Evolutionary conservation across 2,113 vertebrate genomes (phyloP).

Genomic region (Callipepla squamata): DNA sequence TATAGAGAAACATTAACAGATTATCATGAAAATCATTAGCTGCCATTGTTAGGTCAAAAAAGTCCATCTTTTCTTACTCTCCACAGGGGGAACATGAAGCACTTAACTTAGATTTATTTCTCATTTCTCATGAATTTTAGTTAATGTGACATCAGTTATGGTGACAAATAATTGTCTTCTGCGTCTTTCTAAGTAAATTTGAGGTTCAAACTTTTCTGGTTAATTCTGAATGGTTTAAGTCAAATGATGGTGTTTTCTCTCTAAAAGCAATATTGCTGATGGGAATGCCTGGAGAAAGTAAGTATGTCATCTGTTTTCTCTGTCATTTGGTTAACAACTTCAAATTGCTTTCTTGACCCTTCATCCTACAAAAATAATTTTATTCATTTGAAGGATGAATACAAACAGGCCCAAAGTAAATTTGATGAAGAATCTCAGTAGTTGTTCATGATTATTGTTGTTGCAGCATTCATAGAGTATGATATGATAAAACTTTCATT

Average conservation of each 20-base stretch:
- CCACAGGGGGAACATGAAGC: neutral
- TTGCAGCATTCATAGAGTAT: neutral
- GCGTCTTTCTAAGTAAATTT: neutral
- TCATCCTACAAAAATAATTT: neutral
- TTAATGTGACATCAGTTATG: neutral
- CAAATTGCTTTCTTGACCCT: neutral
- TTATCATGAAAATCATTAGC: neutral
- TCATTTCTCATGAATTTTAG: neutral
- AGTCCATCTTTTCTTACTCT: neutral
- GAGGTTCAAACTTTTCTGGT: neutral
- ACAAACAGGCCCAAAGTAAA: neutral
- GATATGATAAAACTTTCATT: neutral
- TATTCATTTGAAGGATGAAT: neutral
- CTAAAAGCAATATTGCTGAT: neutral
- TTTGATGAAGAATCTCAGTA: neutral
- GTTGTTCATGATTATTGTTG: neutral
- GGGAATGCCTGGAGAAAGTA: neutral
- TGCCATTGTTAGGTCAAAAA: neutral
- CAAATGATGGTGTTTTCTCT: neutral
- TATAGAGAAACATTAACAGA: neutral
- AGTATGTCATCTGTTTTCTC: neutral
- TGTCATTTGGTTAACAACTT: neutral
- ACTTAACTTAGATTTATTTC: neutral
- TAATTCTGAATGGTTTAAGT: neutral
- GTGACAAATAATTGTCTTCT: neutral